Evolutionary conservation across 2,797 vertebrate species (phyloP).

Genomic region (Parauchenoglanis punctatus): DNA sequence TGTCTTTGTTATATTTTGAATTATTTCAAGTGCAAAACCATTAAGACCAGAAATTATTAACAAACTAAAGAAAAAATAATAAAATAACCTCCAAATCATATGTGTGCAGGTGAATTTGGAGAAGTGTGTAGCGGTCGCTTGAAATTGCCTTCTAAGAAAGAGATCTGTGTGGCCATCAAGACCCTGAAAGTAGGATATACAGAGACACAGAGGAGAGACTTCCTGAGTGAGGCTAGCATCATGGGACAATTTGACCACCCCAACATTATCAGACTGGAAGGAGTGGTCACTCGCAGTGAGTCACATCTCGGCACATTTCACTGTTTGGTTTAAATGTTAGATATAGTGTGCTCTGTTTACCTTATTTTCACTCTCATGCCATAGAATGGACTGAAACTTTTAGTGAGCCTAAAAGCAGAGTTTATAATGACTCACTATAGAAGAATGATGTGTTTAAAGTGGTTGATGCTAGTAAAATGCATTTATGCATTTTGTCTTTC

Average conservation of each 20-base stretch:
- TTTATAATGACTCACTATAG: neutral
- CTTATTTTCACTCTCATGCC: neutral
- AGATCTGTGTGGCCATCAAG: conserved; percentile 97
- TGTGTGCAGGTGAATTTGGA: conserved; percentile 88
- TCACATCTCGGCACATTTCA: conserved; percentile 33
- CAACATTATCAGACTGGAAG: conserved; percentile 95
- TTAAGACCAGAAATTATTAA: neutral
- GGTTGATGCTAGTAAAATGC: neutral
- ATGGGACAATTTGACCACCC: conserved; percentile 99
- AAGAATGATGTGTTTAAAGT: neutral
- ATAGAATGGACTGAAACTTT: neutral
- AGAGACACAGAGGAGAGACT: conserved; percentile 95
- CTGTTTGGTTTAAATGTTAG: neutral
- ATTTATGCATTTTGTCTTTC: neutral
- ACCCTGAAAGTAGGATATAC: conserved; percentile 96
- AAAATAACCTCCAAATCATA: neutral
- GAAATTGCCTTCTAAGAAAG: conserved; percentile 93
- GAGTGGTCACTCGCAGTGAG: conserved; percentile 96
- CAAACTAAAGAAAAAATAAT: neutral
- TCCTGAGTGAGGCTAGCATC: conserved; percentile 95
- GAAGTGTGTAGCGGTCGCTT: conserved; percentile 96
- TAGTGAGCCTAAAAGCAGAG: neutral
- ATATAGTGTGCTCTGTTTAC: neutral
- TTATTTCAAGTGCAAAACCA: neutral
- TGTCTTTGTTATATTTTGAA: neutral